Base-by-base conservation (phyloP, 2,888 invertebrate species). In the Lottia gigantea region DNA sequence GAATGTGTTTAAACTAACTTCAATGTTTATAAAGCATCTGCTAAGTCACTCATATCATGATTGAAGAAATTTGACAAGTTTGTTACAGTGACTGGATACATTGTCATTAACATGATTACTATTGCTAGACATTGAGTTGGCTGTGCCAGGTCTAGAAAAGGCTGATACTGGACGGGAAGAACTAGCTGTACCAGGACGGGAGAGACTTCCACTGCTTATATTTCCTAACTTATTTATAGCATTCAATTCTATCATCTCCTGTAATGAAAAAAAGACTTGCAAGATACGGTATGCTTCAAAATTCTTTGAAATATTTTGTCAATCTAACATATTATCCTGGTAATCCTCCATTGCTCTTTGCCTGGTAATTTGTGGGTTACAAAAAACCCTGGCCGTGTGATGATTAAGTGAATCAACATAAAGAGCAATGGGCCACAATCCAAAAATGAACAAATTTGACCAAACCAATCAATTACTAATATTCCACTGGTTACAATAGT, bases 171-270 rank as follows among this genome's bases (percentile, higher is more conserved):
- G 75, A 31, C 78, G 72, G 19, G 80, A 79, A 14, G 81, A 80
- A 25, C 78, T 72, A 15, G 74, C 71, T 16, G 81, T 78, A 15
- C 79, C 77, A 8, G 81, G 79, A 3, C 83, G 76, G 0, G 85
- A 83, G 11, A 85, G 82, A 7, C 74, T 71, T 23, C 80, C 77
- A 0, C 74, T 47, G 0, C 78, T 76, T 71, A 87, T 71, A 26
- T 80, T 72, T 31, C 77, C 75, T 40, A 87, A 73, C 72, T 86
- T 86, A 23, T 85, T 83, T 2, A 81, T 77, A 7, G 84, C 85
- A 68, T 86, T 83, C 62, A 84, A 72, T 16, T 75, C 67, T 46
- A 81, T 67, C 78, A 87, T 81, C 73, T 86, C 86, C 86, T 86
- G 77, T 0, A 46, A 63, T 67, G 15, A 14, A 66, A 23, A 68